These are phyloP conservation scores for Sinocyclocheilus grahami DNA, from an alignment of 2,113 vertebrate species.

Conservation along the genomic window DNA sequence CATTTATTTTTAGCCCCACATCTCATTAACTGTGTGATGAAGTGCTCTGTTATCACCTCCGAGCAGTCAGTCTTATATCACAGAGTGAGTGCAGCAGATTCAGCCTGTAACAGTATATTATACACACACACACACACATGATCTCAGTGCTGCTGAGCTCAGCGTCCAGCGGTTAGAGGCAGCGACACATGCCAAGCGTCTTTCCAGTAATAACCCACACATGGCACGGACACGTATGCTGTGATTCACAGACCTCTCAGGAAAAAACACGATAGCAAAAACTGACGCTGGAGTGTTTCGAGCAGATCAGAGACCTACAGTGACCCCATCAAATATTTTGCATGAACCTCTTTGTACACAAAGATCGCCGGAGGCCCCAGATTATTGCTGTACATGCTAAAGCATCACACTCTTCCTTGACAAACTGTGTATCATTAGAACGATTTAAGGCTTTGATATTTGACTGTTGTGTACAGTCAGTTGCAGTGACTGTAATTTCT, in stretches of 20 bases:
- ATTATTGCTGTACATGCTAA: neutral
- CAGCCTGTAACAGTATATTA: conserved; percentile 68
- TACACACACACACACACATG: conserved; percentile 17
- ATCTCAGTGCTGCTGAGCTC: conserved; percentile 65
- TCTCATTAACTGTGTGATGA: conserved; percentile 18
- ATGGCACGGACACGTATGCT: conserved; percentile 67
- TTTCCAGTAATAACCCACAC: conserved; percentile 77
- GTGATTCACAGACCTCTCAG: neutral
- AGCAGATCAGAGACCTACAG: neutral
- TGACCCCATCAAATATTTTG: neutral
- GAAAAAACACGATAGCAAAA: neutral
- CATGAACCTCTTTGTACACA: neutral
- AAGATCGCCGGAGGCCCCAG: neutral
- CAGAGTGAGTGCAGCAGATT: conserved; percentile 60
- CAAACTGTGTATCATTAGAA: neutral
- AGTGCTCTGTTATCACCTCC: conserved; percentile 28
- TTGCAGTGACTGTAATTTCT: neutral
- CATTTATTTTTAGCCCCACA: conserved; percentile 1
- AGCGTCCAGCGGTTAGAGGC: conserved; percentile 71
- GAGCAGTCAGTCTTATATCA: conserved; percentile 67
- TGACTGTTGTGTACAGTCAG: neutral
- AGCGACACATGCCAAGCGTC: conserved; percentile 64
- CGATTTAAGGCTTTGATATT: neutral
- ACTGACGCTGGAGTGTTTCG: neutral
- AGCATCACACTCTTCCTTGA: neutral